Conservation (phyloP, 37 sponge, comb jelly and placozoan genomes). For the Geodia barretti region DNA sequence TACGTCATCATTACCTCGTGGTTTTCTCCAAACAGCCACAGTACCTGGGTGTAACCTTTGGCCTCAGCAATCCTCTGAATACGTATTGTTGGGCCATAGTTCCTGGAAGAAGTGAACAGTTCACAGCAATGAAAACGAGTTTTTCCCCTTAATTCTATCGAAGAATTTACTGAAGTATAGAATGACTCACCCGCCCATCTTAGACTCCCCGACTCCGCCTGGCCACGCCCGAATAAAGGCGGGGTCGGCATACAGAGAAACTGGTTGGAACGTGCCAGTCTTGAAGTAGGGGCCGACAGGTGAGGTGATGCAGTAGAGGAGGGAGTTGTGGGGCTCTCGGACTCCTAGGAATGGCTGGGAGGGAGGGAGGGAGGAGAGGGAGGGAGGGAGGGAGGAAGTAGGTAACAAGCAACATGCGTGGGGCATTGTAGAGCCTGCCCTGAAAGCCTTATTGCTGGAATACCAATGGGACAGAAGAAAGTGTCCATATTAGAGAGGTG, state of each 20-base stretch:
- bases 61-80: slow-evolving; percentile 73
- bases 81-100: slow-evolving; percentile 95
- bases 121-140: not conserved
- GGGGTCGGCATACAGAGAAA: slow-evolving; percentile 92
- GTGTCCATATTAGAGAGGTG: too few relatives aligned
- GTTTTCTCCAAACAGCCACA: slow-evolving; percentile 96
- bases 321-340: slow-evolving; percentile 57
- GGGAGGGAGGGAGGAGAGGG: slow-evolving; percentile 22
- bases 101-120: slow-evolving; percentile 56
- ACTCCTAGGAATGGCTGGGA: slow-evolving; percentile 87
- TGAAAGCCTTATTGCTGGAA: too few relatives aligned
- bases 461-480: too few relatives aligned
- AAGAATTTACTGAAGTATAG: not conserved
- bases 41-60: slow-evolving; percentile 83
- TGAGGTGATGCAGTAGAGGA: slow-evolving; percentile 80
- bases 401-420: too few relatives aligned
- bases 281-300: slow-evolving; percentile 98
- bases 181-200: slow-evolving; percentile 87
- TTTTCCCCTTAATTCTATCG: not conserved
- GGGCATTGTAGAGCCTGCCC: too few relatives aligned
- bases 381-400: not conserved
- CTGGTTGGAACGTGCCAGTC: slow-evolving; percentile 83
- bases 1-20: slow-evolving; percentile 50
- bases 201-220: slow-evolving; percentile 91
- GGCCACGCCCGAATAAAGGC: slow-evolving; percentile 89